Conservation (phyloP, 2,113 vertebrate species). For the Brachirus orientalis region DNA sequence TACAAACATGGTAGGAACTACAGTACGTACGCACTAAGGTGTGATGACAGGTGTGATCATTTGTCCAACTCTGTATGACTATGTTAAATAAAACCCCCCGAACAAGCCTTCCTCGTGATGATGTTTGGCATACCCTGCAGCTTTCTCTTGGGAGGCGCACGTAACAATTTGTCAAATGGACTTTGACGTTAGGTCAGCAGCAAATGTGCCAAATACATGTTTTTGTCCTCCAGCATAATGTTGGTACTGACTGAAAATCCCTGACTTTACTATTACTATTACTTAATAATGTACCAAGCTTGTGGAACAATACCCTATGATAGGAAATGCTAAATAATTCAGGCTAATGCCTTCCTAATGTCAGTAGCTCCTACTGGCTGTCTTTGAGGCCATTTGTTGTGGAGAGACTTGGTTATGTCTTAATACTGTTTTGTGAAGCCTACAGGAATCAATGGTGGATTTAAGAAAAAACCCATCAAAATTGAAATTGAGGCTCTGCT, state of each 20-base stretch:
- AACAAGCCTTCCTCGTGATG: slow-evolving; percentile 35
- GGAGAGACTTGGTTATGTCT: slow-evolving; percentile 18
- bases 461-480: slow-evolving; percentile 14
- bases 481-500: slow-evolving; percentile 1
- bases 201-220: slow-evolving; percentile 28
- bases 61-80: slow-evolving; percentile 50
- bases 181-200: slow-evolving; percentile 34
- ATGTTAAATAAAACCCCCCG: slow-evolving; percentile 34
- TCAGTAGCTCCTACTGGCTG: slow-evolving; percentile 18
- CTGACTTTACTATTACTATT: slow-evolving; percentile 47
- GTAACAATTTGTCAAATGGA: slow-evolving; percentile 50
- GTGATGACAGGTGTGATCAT: slow-evolving; percentile 73
- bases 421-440: slow-evolving; percentile 19
- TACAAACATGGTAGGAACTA: slow-evolving; percentile 45
- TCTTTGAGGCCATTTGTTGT: slow-evolving; percentile 30
- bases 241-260: slow-evolving; percentile 23
- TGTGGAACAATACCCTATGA: slow-evolving; percentile 37
- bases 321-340: slow-evolving; percentile 63
- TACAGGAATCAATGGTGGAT: slow-evolving; percentile 7
- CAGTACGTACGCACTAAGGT: slow-evolving; percentile 37
- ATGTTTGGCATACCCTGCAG: slow-evolving; percentile 39
- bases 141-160: slow-evolving; percentile 38
- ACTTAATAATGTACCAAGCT: slow-evolving; percentile 53
- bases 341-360: slow-evolving; percentile 53
- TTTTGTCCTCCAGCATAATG: slow-evolving; percentile 20